Evolutionary conservation across 2,888 invertebrate species (phyloP).

Genomic region (Eustalomyia histrio): DNA sequence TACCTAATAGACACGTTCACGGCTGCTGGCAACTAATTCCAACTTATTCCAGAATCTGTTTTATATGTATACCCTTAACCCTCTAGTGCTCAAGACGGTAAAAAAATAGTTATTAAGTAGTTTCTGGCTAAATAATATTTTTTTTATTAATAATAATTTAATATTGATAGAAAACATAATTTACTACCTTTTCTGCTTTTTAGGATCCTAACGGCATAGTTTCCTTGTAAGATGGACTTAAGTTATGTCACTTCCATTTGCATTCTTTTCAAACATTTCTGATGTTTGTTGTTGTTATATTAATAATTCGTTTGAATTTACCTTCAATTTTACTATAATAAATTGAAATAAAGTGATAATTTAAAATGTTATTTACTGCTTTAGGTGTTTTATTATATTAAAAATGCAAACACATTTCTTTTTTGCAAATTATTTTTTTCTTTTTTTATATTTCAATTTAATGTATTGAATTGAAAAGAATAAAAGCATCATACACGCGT

Average conservation of each 20-base stretch:
- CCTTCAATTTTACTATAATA: conserved; percentile 18
- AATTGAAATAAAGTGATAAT: conserved; percentile 50
- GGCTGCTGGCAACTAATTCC: too few relatives aligned
- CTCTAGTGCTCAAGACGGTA: too few relatives aligned
- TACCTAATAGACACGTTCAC: too few relatives aligned
- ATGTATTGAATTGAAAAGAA: background rate
- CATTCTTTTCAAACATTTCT: conserved; percentile 64
- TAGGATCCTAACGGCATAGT: too few relatives aligned
- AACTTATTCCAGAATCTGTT: too few relatives aligned
- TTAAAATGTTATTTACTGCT: conserved; percentile 40
- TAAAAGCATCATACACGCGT: conserved; percentile 36
- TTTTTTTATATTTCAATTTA: background rate
- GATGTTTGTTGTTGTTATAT: conserved; percentile 31
- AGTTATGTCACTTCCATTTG: conserved; percentile 64
- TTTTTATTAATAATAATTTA: too few relatives aligned
- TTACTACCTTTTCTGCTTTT: too few relatives aligned
- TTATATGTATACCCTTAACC: too few relatives aligned
- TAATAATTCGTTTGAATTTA: background rate
- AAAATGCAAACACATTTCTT: conserved; percentile 24
- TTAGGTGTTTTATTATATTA: conserved; percentile 47
- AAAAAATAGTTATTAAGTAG: too few relatives aligned
- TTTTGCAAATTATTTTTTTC: conserved; percentile 26
- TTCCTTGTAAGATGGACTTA: too few relatives aligned
- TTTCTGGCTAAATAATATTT: too few relatives aligned
- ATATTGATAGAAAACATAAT: too few relatives aligned